Base-by-base conservation (phyloP, 2,888 invertebrate species). In the Pherbina coryleti region DNA sequence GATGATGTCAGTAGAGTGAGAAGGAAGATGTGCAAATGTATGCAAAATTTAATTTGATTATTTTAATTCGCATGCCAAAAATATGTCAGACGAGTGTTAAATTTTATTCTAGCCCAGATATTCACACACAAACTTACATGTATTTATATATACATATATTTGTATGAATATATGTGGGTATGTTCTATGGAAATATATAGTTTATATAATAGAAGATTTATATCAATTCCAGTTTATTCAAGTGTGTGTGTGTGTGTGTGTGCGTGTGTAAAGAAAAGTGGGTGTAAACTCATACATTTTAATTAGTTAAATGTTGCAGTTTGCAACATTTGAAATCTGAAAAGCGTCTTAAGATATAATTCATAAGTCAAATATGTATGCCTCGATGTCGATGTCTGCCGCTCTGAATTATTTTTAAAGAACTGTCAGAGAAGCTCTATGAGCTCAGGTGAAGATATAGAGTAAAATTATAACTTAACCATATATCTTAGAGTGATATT, bases 11-110 rank as follows among this genome's bases (percentile, higher is more conserved):
- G 70, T 25, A 17, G 31, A n/a, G 44, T 44, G 44, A 44, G 44
- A 7, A 14, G 14, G 11, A 17, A 31, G 51, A 53, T 53, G 49
- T 70, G 51, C 31, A 34, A 44, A 62, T 55, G 72, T 73, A 72
- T 73, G 77, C 76, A 67, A 44, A 72, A 73, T 55, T 72, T 77
- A 72, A 72, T 72, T 73, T 55, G 66, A 73, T 77, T 69, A 77
- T 57, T 77, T 72, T 67, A 77, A 77, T 77, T 72, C 57, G 72
- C 44, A n/a, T 70, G 76, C 69, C 69, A 70, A 71, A 71, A 71
- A 71, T 71, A 34, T 76, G 76, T 76, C 76, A 76, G 49, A 11
- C 64, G 66, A 71, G 76, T 71, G 71, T 64, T 62, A 55, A 67
- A 76, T 62, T 64, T 44, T 51, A 55, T 31, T 25, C n/a, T 14